Evolutionary conservation across 30 jellyfish, hydroid and myxozoan species (phyloP).

Genomic region (Hydractinia symbiolongicarpus): DNA sequence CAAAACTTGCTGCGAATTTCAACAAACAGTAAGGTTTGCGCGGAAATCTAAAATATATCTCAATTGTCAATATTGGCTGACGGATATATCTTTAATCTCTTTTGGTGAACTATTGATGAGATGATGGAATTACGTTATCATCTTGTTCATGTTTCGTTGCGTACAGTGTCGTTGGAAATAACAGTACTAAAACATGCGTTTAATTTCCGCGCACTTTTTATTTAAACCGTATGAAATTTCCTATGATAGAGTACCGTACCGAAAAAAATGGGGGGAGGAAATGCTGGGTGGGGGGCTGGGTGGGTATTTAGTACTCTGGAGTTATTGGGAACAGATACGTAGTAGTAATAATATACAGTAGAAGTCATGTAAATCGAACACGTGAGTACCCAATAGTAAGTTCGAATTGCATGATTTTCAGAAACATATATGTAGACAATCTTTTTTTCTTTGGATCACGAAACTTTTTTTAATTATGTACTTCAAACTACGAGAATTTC

Average conservation of each 20-base stretch:
- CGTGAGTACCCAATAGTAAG: background rate
- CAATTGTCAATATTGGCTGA: conserved; percentile 3
- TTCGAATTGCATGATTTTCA: background rate
- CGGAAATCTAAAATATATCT: background rate
- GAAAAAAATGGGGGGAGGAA: background rate
- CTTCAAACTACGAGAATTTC: too few species aligned
- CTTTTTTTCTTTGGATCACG: background rate
- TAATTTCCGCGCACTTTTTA: too few species aligned
- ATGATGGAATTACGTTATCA: too few species aligned
- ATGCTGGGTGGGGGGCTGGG: background rate
- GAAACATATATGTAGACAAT: background rate
- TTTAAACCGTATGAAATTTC: too few species aligned
- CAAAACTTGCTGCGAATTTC: conserved; percentile 22
- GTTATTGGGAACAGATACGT: background rate
- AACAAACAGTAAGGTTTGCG: background rate
- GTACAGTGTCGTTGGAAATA: too few species aligned
- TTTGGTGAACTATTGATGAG: background rate
- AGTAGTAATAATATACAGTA: background rate
- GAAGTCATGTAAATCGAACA: background rate
- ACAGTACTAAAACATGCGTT: too few species aligned
- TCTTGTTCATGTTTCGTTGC: too few species aligned
- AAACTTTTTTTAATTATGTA: background rate
- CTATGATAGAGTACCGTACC: too few species aligned
- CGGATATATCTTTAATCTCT: background rate
- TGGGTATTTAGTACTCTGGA: background rate